Conservation (phyloP, 1,140 invertebrate species). For the Halotydeus destructor region DNA sequence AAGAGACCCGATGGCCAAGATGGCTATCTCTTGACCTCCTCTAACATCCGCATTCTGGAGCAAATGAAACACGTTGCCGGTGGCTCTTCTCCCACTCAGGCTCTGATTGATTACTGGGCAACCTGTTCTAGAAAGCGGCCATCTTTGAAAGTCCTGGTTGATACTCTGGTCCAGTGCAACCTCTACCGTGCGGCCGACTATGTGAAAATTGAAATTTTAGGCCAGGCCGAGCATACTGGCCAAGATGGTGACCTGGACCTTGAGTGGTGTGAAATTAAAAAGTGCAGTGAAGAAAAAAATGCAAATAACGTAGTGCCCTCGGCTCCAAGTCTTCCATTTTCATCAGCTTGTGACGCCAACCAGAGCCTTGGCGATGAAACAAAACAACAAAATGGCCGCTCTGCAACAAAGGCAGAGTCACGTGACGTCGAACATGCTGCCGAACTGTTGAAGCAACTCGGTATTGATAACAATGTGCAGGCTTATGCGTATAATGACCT, state of each 20-base stretch:
- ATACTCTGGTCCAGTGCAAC: constrained; percentile 9
- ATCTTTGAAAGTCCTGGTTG: constrained; percentile 13
- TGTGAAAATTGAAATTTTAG: constrained; percentile 1
- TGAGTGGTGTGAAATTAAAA: neutral
- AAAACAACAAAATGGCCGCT: no score
- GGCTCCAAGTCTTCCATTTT: no score
- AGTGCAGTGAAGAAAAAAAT: neutral
- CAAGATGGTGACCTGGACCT: neutral
- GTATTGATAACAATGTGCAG: neutral
- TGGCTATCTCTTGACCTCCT: constrained; percentile 1
- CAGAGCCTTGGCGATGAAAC: no score
- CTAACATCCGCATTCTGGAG: constrained; percentile 8
- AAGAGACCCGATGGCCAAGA: constrained; percentile 9
- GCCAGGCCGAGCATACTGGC: neutral
- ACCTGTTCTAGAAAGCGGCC: constrained; percentile 14
- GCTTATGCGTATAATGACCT: neutral
- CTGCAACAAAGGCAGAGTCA: no score
- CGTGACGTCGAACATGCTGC: no score
- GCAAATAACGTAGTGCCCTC: no score
- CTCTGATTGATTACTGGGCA: constrained; percentile 16
- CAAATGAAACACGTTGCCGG: constrained; percentile 8
- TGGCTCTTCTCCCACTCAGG: constrained; percentile 12
- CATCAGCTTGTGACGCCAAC: no score
- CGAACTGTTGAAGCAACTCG: no score
- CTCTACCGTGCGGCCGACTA: constrained; percentile 14